Conservation (phyloP, 1,140 invertebrate genomes). For the Trachelipus rathkii region DNA sequence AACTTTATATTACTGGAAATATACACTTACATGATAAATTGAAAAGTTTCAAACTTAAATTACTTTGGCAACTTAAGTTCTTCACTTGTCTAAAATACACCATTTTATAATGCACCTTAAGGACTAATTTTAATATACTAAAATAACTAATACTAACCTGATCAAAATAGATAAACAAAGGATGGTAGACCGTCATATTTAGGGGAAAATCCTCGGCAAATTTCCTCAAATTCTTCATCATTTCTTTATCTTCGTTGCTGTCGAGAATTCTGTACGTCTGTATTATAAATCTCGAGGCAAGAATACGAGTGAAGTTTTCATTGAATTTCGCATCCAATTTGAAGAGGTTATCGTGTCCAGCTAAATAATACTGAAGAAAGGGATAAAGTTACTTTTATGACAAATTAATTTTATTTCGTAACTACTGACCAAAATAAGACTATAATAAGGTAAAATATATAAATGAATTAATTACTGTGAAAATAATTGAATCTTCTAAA, state of each 20-base stretch:
- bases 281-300: constrained; percentile 81
- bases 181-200: constrained; percentile 87
- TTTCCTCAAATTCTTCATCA: constrained; percentile 72
- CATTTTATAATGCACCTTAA: not conserved
- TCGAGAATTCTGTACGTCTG: constrained; percentile 84
- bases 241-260: constrained; percentile 85
- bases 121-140: not conserved
- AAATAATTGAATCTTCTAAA: too few relatives aligned
- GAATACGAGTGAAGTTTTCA: constrained; percentile 65
- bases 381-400: too few relatives aligned
- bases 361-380: constrained; percentile 18
- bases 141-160: constrained; percentile 56
- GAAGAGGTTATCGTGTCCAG: constrained; percentile 20
- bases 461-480: too few relatives aligned
- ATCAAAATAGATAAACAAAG: constrained; percentile 92
- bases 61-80: too few relatives aligned
- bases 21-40: too few relatives aligned
- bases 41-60: too few relatives aligned
- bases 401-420: too few relatives aligned
- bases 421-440: too few relatives aligned
- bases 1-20: too few relatives aligned
- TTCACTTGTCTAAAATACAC: too few relatives aligned
- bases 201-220: constrained; percentile 72
- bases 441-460: too few relatives aligned
- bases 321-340: constrained; percentile 75